phyloP scores from a whole-genome alignment of 2,797 vertebrate species.

The Oreortyx pictus region DNA sequence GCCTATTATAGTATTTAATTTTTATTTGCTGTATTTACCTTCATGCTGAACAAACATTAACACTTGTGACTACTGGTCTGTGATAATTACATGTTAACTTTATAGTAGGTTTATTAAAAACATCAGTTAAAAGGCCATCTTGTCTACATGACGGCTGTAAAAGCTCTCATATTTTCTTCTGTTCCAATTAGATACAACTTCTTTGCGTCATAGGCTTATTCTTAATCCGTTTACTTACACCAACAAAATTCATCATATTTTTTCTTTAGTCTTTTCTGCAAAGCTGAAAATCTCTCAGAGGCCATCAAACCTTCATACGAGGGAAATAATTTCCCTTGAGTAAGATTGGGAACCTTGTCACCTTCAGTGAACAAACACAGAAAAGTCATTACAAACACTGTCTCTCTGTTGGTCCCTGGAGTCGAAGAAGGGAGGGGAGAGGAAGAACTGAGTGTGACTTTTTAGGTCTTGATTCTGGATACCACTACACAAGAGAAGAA shows the following conservation, averaged over 20 bases:
- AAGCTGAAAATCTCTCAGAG: not conserved
- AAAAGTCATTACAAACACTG: not conserved
- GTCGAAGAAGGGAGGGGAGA: not conserved
- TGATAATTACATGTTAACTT: not conserved
- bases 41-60: conserved; percentile 6
- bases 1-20: conserved; percentile 6
- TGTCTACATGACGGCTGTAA: not conserved
- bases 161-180: not conserved
- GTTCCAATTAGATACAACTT: not conserved
- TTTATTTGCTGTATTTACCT: conserved; percentile 1
- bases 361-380: not conserved
- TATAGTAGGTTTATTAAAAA: conserved; percentile 1
- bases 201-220: not conserved
- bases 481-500: not conserved
- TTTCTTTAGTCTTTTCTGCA: not conserved
- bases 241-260: not conserved
- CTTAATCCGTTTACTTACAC: not conserved
- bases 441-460: not conserved
- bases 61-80: not conserved
- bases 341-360: not conserved
- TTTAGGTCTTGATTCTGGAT: not conserved
- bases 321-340: not conserved
- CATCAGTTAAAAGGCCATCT: not conserved
- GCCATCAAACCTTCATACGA: not conserved
- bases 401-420: not conserved